Conservation (phyloP, 2,888 invertebrate species). For the Cephonodes hylas region DNA sequence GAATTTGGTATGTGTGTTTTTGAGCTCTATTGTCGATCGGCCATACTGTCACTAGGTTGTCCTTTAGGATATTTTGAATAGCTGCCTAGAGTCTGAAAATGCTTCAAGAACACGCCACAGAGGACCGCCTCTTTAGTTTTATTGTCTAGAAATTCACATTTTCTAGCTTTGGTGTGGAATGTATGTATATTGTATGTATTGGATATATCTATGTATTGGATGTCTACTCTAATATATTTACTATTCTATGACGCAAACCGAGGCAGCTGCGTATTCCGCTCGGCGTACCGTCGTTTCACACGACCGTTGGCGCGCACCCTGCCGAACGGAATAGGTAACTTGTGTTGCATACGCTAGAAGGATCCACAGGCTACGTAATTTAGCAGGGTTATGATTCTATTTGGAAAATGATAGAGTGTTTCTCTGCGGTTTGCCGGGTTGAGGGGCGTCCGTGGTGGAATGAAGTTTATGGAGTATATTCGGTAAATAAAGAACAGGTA, state of each 20-base stretch:
- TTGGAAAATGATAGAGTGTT: constrained; percentile 16
- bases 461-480: neutral
- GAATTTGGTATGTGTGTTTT: no score
- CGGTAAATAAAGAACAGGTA: neutral
- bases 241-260: constrained; percentile 25
- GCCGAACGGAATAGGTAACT: constrained; percentile 28
- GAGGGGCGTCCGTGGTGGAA: neutral
- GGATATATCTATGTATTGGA: neutral
- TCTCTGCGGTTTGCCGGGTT: constrained; percentile 3
- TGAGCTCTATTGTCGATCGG: no score
- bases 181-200: neutral
- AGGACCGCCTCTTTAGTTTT: no score
- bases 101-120: no score
- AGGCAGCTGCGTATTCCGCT: constrained; percentile 51
- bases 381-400: constrained; percentile 30
- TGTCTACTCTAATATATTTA: neutral
- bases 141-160: no score
- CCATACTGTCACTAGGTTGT: no score
- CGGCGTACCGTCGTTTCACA: constrained; percentile 53
- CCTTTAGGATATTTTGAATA: no score
- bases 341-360: constrained; percentile 29
- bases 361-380: constrained; percentile 19
- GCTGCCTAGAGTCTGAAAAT: no score
- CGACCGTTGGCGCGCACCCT: constrained; percentile 32
- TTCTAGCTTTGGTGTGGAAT: no score